These are phyloP conservation scores for Rhea americana DNA, from an alignment of 2,113 vertebrate species.

Conservation along the genomic window DNA sequence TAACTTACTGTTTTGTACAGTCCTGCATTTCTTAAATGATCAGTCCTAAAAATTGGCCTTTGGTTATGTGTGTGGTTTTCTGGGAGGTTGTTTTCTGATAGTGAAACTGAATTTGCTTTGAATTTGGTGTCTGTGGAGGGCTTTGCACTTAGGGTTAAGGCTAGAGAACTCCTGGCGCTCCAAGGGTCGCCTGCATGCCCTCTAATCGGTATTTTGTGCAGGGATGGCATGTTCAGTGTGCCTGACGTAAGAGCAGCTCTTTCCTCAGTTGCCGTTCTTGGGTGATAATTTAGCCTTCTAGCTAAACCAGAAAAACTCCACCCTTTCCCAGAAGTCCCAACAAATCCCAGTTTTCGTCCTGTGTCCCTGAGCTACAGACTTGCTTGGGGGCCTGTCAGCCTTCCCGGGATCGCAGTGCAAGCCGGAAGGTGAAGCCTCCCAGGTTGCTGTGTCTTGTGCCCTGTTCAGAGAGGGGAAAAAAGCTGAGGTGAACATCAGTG, in stretches of 20 bases:
- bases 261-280: not conserved
- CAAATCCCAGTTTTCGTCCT: not conserved
- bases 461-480: not conserved
- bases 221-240: fast-evolving
- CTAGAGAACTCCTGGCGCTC: fast-evolving
- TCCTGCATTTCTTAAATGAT: not conserved
- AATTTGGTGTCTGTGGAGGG: not conserved
- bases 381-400: not conserved
- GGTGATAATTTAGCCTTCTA: slow-evolving; percentile 12
- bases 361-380: fast-evolving
- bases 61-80: not conserved
- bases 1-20: not conserved
- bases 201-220: not conserved
- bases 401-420: not conserved
- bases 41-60: not conserved
- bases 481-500: not conserved
- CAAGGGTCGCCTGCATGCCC: not conserved
- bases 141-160: not conserved
- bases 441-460: fast-evolving
- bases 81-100: not conserved
- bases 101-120: not conserved
- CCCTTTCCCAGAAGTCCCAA: not conserved
- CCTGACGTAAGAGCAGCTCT: not conserved
- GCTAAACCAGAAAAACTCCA: slow-evolving; percentile 11
- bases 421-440: not conserved